Evolutionary conservation across 2,797 vertebrate genomes (phyloP).

Genomic region (Ceryle rudis): DNA sequence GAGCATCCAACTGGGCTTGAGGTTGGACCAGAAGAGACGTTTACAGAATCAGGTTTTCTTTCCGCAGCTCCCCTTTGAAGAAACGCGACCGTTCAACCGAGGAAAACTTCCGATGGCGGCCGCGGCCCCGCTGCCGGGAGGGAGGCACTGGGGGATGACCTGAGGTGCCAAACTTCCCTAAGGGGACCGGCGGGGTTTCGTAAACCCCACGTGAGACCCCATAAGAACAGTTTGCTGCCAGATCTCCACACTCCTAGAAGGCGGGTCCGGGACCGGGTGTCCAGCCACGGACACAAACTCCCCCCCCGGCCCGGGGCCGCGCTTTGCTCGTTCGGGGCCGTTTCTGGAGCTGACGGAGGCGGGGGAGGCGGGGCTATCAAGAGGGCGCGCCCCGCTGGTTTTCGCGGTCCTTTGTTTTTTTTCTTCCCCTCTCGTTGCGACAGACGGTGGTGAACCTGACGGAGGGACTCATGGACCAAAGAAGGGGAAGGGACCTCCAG

Average conservation of each 20-base stretch:
- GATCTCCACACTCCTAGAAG: accelerated
- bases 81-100: neutral
- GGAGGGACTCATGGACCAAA: too few species aligned
- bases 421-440: too few species aligned
- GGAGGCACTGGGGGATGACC: accelerated
- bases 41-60: accelerated
- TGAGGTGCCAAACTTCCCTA: accelerated
- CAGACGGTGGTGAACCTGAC: too few species aligned
- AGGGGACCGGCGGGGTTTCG: too few species aligned
- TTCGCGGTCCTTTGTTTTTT: too few species aligned
- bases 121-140: too few species aligned
- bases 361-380: too few species aligned
- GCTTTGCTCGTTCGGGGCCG: neutral
- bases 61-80: accelerated
- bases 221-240: neutral
- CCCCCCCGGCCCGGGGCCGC: too few species aligned
- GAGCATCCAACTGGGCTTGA: neutral
- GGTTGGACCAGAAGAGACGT: accelerated
- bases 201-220: too few species aligned
- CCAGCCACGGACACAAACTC: accelerated
- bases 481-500: too few species aligned
- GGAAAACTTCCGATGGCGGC: accelerated
- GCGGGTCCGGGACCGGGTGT: accelerated
- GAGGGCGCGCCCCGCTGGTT: too few species aligned
- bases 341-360: neutral